Evolutionary conservation across 2,797 vertebrate species (phyloP), one percentile per base, ranked within the genome.

Genomic region (Hapalemur alaotrensis): DNA sequence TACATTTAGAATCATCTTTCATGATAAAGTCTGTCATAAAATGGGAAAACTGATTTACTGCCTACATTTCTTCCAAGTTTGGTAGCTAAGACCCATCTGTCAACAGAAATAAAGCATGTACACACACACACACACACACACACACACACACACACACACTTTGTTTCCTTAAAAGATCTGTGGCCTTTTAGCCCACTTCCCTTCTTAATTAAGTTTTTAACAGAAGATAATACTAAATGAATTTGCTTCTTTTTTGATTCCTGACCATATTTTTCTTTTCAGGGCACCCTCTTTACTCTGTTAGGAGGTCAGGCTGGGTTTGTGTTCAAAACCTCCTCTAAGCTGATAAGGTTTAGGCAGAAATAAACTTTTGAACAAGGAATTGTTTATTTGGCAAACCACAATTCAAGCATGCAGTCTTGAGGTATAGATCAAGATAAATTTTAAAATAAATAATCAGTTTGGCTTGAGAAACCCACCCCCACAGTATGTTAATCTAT

Each of bases 1-100:
- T 72, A 96, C 80, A 35, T 87, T 97, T 79, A 54, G 32, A 98
- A 98, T 76, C 69, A 91, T 95, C 69, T 96, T 97, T 92, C 72
- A 93, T 94, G 88, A 93, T 97, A 97, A 97, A 92, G 65, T 95
- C 11, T 54, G 79, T 89, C 87, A 97, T 88, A 63, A 96, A 96
- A 97, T 41, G 78, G 17, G 82, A 97, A 95, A 93, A 92, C 23
- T 96, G 76, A 97, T 94, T 97, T 97, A 97, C 4, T 35, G 93
- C n/a, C 72, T 92, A 93, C 57, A 38, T 54, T 95, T 72, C 57
- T 97, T 80, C 57, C 96, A 97, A 97, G 89, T 97, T 96, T 97
- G 93, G 28, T 61, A 82, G 23, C n/a, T 91, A 43, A 97, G 79
- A 96, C 59, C 89, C 93, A 85, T 96, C 73, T 98, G 59, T 87